These are phyloP conservation scores for Drosophila histrio DNA, from an alignment of 2,888 invertebrate genomes.

Conservation along the genomic window DNA sequence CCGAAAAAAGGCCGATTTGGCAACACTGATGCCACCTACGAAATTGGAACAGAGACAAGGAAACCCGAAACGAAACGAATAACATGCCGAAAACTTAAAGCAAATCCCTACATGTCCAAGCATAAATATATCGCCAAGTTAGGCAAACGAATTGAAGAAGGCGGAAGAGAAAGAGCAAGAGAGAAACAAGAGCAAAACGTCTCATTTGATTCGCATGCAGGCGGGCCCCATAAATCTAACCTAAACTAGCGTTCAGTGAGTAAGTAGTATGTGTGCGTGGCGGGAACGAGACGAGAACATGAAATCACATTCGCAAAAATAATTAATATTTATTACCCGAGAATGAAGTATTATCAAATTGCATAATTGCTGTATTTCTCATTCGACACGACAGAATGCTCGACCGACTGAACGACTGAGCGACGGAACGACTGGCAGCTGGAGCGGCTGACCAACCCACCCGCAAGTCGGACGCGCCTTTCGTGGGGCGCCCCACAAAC, in stretches of 20 bases:
- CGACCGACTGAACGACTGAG: conserved; percentile 55
- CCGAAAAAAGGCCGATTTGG: no score
- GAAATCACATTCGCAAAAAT: conserved; percentile 72
- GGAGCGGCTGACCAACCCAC: conserved; percentile 38
- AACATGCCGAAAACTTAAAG: conserved; percentile 42
- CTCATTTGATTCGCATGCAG: conserved; percentile 69
- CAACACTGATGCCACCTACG: conserved; percentile 4
- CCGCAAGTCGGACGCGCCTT: conserved; percentile 24
- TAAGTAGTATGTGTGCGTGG: conserved; percentile 17
- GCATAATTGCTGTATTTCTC: conserved; percentile 80
- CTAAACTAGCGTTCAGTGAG: conserved; percentile 66
- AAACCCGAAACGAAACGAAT: conserved; percentile 16
- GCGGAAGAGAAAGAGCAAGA: background rate
- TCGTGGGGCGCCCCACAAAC: conserved; percentile 16
- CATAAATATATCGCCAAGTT: conserved; percentile 25
- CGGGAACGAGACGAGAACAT: conserved; percentile 16
- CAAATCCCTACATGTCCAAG: conserved; percentile 64
- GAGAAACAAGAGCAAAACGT: conserved; percentile 43
- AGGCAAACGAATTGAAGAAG: background rate
- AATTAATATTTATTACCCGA: conserved; percentile 79
- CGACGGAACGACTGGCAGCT: conserved; percentile 49
- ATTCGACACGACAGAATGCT: conserved; percentile 74
- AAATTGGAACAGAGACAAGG: conserved; percentile 9
- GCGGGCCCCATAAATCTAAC: conserved; percentile 67
- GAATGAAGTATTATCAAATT: conserved; percentile 80